Evolutionary conservation across 1,140 invertebrate genomes (phyloP).

Genomic region (Ceratina australensis): DNA sequence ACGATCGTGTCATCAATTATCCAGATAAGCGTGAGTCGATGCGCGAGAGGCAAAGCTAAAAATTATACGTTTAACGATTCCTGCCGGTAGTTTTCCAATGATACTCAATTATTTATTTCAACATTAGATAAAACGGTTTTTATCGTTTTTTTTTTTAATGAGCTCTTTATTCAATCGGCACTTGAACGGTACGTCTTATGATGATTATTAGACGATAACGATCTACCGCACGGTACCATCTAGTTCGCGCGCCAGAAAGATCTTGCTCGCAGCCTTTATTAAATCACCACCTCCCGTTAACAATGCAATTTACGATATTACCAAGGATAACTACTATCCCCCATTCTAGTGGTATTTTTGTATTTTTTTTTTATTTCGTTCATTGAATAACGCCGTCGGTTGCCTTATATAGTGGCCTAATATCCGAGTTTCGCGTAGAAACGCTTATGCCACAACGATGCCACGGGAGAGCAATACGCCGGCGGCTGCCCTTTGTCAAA

Average conservation of each 20-base stretch:
- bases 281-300: slow-evolving; percentile 11
- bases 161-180: neutral
- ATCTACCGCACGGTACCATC: neutral
- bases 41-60: neutral
- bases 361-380: slow-evolving; percentile 23
- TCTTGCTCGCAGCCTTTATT: slow-evolving; percentile 14
- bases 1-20: slow-evolving; percentile 10
- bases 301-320: slow-evolving; percentile 41
- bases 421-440: neutral
- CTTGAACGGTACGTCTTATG: neutral
- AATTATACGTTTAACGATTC: too few species aligned
- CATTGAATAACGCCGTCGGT: neutral
- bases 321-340: slow-evolving; percentile 59
- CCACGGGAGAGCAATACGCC: neutral
- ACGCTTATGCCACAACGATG: neutral
- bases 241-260: neutral
- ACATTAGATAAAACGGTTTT: too few species aligned
- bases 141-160: neutral
- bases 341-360: slow-evolving; percentile 2
- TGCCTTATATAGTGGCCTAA: neutral
- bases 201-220: neutral
- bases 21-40: neutral
- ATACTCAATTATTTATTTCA: neutral
- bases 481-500: neutral
- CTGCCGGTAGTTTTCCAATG: neutral